phyloP scores from a whole-genome alignment of 35 echinoderm and acorn worm genomes.

The Stichopus chloronotus region DNA sequence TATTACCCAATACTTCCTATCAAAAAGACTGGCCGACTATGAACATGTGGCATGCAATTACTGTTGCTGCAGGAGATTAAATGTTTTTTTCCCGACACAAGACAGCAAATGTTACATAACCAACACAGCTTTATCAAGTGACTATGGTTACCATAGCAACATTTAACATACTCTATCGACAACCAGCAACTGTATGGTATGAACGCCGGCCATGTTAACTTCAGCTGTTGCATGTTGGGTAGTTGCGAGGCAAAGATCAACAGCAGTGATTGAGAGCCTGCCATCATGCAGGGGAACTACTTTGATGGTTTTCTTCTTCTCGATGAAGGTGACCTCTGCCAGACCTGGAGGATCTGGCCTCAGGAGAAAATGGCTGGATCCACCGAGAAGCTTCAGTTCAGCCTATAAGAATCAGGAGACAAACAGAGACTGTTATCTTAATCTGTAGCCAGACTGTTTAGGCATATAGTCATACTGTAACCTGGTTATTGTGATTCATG shows the following conservation, averaged over 20 bases:
- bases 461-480: too few relatives aligned
- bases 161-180: slow-evolving; percentile 75
- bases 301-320: slow-evolving; percentile 94
- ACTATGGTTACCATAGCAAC: background rate
- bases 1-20: too few relatives aligned
- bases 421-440: background rate
- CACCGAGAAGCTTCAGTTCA: slow-evolving; percentile 75
- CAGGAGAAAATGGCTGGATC: slow-evolving; percentile 92
- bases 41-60: too few relatives aligned
- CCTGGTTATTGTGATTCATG: too few relatives aligned
- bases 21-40: too few relatives aligned
- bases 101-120: too few relatives aligned
- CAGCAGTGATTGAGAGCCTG: slow-evolving; percentile 69
- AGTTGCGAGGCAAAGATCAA: slow-evolving; percentile 86
- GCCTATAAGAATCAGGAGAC: slow-evolving; percentile 60
- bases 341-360: slow-evolving; percentile 62
- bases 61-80: too few relatives aligned
- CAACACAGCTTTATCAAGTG: too few relatives aligned
- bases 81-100: too few relatives aligned
- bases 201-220: slow-evolving; percentile 84
- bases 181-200: slow-evolving; percentile 86
- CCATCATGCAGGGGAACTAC: slow-evolving; percentile 73
- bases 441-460: too few relatives aligned
- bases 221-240: slow-evolving; percentile 82
- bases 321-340: slow-evolving; percentile 81